A percentile compares a stretch with the other conserved stretches of the same genome.
phyloP scores from a whole-genome alignment of 2,113 vertebrate genomes.

The Platycercus adscitus region DNA sequence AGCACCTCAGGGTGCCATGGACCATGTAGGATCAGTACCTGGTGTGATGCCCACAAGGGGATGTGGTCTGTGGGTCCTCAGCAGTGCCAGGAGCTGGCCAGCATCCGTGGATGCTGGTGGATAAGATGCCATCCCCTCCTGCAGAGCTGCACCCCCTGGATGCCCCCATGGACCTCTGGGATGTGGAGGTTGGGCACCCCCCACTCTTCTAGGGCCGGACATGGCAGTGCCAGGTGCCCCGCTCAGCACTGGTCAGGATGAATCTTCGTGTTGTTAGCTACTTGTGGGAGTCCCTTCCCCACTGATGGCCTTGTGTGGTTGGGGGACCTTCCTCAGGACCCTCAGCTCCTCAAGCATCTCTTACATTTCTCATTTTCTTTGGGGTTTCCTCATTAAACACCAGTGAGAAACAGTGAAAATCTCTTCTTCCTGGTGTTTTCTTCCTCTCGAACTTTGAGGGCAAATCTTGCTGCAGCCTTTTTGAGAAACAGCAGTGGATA shows the following conservation, averaged over 20 bases:
- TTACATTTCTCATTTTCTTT: background rate
- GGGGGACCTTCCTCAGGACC: too few relatives aligned
- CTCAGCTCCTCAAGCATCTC: background rate
- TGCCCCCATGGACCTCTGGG: conserved; percentile 68
- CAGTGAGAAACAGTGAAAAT: background rate
- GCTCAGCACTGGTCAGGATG: conserved; percentile 81
- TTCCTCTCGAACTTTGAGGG: background rate
- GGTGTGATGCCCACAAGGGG: rapidly evolving
- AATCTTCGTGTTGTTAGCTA: background rate
- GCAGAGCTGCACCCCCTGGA: conserved; percentile 74
- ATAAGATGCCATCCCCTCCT: background rate
- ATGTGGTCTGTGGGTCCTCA: rapidly evolving
- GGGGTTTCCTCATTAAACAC: background rate
- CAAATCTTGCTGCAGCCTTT: background rate
- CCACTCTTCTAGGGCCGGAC: conserved; percentile 72
- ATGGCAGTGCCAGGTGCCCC: conserved; percentile 77
- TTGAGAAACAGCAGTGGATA: background rate
- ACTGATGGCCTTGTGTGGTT: background rate
- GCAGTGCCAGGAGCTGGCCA: background rate
- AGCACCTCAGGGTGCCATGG: background rate
- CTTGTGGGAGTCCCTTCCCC: rapidly evolving
- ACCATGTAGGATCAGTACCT: rapidly evolving
- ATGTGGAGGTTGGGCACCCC: conserved; percentile 72
- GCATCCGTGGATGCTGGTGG: background rate
- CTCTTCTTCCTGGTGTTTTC: background rate